Evolutionary conservation across 2,888 invertebrate genomes (phyloP).

Genomic region (Phania funesta): DNA sequence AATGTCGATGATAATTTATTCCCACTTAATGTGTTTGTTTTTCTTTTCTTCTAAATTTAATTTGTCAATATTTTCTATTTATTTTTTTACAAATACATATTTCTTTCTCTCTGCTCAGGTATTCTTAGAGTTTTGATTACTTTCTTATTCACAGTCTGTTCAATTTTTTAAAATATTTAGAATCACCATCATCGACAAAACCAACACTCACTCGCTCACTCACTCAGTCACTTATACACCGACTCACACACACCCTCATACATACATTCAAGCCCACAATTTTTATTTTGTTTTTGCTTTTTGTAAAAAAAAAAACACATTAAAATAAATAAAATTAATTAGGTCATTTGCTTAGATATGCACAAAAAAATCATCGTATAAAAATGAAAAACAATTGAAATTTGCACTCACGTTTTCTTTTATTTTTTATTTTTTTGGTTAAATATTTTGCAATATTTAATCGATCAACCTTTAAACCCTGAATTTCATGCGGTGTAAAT

Average conservation of each 20-base stretch:
- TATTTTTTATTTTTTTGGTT: background rate
- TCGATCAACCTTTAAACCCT: slow-evolving; percentile 51
- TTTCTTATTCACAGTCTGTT: slow-evolving; percentile 57
- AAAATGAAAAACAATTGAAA: slow-evolving; percentile 36
- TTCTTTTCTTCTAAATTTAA: background rate
- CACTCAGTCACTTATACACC: background rate
- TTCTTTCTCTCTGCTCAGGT: slow-evolving; percentile 26
- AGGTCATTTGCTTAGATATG: slow-evolving; percentile 62
- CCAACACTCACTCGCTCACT: background rate
- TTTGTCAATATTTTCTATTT: background rate
- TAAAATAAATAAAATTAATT: slow-evolving; percentile 58
- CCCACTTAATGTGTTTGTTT: background rate
- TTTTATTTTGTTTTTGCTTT: slow-evolving; percentile 34
- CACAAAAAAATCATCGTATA: slow-evolving; percentile 3
- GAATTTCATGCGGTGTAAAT: slow-evolving; percentile 15
- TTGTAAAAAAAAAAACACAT: slow-evolving; percentile 47
- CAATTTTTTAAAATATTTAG: slow-evolving; percentile 52
- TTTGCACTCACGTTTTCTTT: slow-evolving; percentile 53
- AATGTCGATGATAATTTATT: slow-evolving; percentile 32
- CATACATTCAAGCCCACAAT: slow-evolving; percentile 3
- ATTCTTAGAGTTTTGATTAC: slow-evolving; percentile 48
- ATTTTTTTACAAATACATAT: slow-evolving; percentile 1
- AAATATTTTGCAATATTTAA: slow-evolving; percentile 40
- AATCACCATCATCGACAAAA: slow-evolving; percentile 4
- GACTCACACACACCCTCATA: background rate